Evolutionary conservation across 1,140 invertebrate genomes (phyloP), one percentile per base, ranked within the genome.

Genomic region (Anthonomus grandis): DNA sequence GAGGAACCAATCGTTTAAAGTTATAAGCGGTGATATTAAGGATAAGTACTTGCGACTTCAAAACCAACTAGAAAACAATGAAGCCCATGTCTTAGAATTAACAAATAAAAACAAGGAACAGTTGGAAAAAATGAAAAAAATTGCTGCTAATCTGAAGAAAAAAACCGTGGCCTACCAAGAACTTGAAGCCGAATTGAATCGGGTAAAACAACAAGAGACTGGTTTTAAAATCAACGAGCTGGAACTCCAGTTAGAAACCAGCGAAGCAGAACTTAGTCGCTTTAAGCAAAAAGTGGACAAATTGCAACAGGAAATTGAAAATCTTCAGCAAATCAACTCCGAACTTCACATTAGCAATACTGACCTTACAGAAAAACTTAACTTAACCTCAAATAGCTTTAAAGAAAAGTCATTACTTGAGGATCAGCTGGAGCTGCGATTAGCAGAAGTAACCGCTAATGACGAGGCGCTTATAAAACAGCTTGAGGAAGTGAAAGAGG

Each of bases 41-140:
- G 60, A 75, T 44, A 63, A 70, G 38, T 69, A 78, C 5, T 63
- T 67, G 10, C 59, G 68, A 21, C 63, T 81, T 9, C 70, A 81
- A 53, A 65, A 66, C 45, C 70, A 68, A 42, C 53, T 78, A 37
- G 64, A 71, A 24, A 34, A 46, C 10, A 66, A 66, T 22, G 56
- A 50, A 4, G 57, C 42, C 70, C 77, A 74, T 65, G 68, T 84
- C 72, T 64, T 68, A 67, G 68, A 77, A 50, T 42, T 72, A 1
- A 65, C 64, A 8, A 70, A 71, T 37, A 77, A 71, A 56, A 67
- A 73, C 37, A 77, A 80, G 62, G 81, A 85, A 60, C 71, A 80
- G 10, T 66, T 84, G 19, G 86, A 89, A 46, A 89, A 89, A 71
- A 79, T 90, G 69, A 89, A 89, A 63, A 88, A 88, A 60, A 82